Base-by-base conservation (phyloP, 2,888 invertebrate species). In the Zonitis immaculata region DNA sequence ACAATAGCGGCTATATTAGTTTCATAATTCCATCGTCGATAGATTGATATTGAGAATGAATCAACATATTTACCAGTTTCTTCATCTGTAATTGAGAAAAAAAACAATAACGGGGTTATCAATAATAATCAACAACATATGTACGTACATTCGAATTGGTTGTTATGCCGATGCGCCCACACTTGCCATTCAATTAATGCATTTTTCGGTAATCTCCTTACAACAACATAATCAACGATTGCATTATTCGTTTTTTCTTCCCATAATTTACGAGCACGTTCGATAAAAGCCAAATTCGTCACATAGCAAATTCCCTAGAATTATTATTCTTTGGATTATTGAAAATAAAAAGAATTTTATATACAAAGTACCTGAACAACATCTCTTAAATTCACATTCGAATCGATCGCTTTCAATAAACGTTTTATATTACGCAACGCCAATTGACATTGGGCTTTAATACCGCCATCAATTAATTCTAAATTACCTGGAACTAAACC, bases 171-270 rank as follows among this genome's bases (percentile, higher is more conserved):
- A 74, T 92, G 92, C 39, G 91, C 91, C 91, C 91, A 91, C 55
- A 94, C 91, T 73, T 93, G 92, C 95, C 95, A 95, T 77, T 95
- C 95, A 18, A 95, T 86, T 47, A 85, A 78, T 18, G 93, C 94
- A 60, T 78, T 82, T 44, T 88, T 82, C 1, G 95, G 95, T 69
- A 95, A 79, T 20, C 82, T 84, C 22, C 87, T 82, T 54, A 95
- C 88, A 45, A 94, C 89, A 44, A 93, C 86, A 75, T 89, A 91
- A 80, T 92, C 90, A 68, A 90, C 88, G 61, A 92, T 89, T 46
- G 90, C 90, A 74, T 91, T 91, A 54, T 90, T 89, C 47, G 91
- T 89, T 60, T 87, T 84, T 56, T 87, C 82, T 75, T 83, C 90
- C 85, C 93, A 88, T 72, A 91, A 88, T 42, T 87, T 82, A 47